Base-by-base conservation (phyloP, 2,888 invertebrate genomes). In the Dryomyza anilis region DNA sequence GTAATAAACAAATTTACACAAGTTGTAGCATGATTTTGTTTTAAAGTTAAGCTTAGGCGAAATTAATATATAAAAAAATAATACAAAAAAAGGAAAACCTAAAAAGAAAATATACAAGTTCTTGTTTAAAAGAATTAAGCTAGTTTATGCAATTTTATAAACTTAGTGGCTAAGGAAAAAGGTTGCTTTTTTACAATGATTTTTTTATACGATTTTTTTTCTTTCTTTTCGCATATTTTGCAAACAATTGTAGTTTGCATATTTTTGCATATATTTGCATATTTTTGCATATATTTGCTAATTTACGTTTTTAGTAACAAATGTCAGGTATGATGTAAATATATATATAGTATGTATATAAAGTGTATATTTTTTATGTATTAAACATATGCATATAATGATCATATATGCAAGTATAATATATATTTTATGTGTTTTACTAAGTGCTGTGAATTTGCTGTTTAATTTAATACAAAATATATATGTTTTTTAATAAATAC, bases 71-170 rank as follows among this genome's bases (percentile, higher is more conserved):
- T 39, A 36, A 21, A 23, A 10, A 12, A 53, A 25, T 25, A 53
- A n/a, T 27, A 6, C n/a, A n/a, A n/a, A 25, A 25, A 12, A 14
- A 27, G 23, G 29, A 25, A n/a, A 58, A 58, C 4, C 21, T 58
- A 50, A 50, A 16, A 48, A 60, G 43, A 21, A 50, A 50, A 50
- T 50, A 50, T 50, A 50, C 50, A 50, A 50, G 25, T 50, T 27
- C 50, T 50, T 23, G 25, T 50, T 50, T 23, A 21, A 50, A 25
- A 46, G 19, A 45, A 45, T 58, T 45, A 58, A 58, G 58, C 58
- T 58, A 46, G n/a, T n/a, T n/a, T n/a, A 58, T 33, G 16, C 23
- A 58, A 46, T 45, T 58, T 56, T n/a, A 43, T 56, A 56, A 23
- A 36, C 16, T 27, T 52, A 27, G 10, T 52, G n/a, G n/a, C n/a